phyloP scores from a whole-genome alignment of 1,140 invertebrate genomes.

The Drosophila sproati region DNA sequence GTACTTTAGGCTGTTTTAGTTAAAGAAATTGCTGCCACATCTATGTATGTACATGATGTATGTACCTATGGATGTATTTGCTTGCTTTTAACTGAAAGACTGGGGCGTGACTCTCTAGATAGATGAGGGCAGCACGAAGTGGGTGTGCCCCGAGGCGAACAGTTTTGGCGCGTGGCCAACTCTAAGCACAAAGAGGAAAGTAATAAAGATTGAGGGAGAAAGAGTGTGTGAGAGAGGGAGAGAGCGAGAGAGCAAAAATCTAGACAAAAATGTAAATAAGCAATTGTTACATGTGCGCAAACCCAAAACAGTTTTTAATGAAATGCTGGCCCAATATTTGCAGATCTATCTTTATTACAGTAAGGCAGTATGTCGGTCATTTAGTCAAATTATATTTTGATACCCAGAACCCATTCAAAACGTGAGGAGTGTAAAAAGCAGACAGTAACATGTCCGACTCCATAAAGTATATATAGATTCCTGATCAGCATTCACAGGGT shows the following conservation, averaged over 20 bases:
- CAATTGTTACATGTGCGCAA: slow-evolving; percentile 24
- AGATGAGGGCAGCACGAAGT: slow-evolving; percentile 19
- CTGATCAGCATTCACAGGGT: too few relatives aligned
- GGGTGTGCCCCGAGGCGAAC: slow-evolving; percentile 26
- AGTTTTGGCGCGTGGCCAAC: slow-evolving; percentile 69
- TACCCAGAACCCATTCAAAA: too few relatives aligned
- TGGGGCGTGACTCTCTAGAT: slow-evolving; percentile 36
- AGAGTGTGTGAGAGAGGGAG: slow-evolving; percentile 17
- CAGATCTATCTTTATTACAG: background rate
- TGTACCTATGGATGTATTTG: background rate
- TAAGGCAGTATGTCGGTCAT: background rate
- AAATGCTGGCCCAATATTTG: slow-evolving; percentile 32
- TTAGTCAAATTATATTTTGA: background rate
- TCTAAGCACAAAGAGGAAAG: slow-evolving; percentile 34
- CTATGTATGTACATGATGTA: background rate
- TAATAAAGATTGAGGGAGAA: slow-evolving; percentile 9
- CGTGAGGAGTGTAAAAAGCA: too few relatives aligned
- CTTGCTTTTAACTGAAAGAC: slow-evolving; percentile 30
- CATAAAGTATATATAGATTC: too few relatives aligned
- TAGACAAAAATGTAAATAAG: slow-evolving; percentile 40
- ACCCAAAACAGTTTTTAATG: slow-evolving; percentile 24
- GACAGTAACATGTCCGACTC: too few relatives aligned
- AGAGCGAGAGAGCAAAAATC: slow-evolving; percentile 33
- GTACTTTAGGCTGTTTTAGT: too few relatives aligned
- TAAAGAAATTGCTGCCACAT: slow-evolving; percentile 7